phyloP scores from a whole-genome alignment of 2,113 vertebrate genomes.

The Naja naja region DNA sequence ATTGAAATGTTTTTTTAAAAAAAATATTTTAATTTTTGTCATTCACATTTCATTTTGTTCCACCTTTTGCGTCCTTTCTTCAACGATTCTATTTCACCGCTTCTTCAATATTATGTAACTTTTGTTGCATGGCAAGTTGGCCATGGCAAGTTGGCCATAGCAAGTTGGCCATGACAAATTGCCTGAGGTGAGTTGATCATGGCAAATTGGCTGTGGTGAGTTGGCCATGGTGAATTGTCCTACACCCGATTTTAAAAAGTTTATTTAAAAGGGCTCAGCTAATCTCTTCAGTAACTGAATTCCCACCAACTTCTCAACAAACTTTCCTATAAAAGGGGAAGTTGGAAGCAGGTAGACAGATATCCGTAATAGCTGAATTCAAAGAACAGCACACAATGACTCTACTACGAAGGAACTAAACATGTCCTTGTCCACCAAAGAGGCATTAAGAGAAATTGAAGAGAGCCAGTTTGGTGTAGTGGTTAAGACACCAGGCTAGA shows the following conservation, averaged over 20 bases:
- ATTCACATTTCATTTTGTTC: not conserved
- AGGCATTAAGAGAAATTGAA: not conserved
- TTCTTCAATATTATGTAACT: not conserved
- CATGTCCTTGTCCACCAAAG: not conserved
- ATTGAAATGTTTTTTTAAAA: not conserved
- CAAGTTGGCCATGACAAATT: not conserved
- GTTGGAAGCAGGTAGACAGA: not conserved
- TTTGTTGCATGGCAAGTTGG: not conserved
- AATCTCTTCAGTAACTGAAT: not conserved
- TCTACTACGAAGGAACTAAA: not conserved
- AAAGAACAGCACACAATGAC: not conserved
- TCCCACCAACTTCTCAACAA: not conserved
- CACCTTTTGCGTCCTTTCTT: not conserved
- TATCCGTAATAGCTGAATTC: not conserved
- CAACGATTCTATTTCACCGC: not conserved
- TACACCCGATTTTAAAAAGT: not conserved
- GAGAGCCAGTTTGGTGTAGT: too few relatives aligned
- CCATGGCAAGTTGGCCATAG: not conserved
- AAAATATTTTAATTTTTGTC: not conserved
- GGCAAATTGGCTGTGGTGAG: not conserved
- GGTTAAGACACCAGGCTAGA: not conserved
- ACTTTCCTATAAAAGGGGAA: not conserved
- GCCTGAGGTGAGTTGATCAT: too few relatives aligned
- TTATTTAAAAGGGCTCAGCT: not conserved
- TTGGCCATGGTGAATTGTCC: not conserved